Evolutionary conservation across 2,888 invertebrate genomes (phyloP), one percentile per base, ranked within the genome.

Genomic region (Leptinotarsa rubiginosa): DNA sequence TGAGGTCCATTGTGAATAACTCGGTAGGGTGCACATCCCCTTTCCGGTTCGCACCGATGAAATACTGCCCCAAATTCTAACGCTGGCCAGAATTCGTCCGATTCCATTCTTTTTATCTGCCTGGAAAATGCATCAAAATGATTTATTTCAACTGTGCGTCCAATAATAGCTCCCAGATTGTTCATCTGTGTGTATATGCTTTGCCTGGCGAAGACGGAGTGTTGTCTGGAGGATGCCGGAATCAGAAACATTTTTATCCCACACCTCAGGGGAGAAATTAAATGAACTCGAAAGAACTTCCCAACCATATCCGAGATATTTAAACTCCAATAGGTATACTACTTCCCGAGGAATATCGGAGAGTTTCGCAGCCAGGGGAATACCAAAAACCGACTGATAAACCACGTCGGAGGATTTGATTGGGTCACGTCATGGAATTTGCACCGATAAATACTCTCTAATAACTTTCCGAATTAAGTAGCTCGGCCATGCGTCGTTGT

Each of bases 151-250:
- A 85, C 85, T 85, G 85, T 84, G 84, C 84, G 85, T 84, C 85
- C 86, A 85, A 86, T 87, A 87, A 87, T 87, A 86, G 86, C 85
- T 86, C 86, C 87, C 87, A 85, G 85, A 85, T 84, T 86, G 86
- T 86, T 86, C 87, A 86, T 87, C 86, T 86, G 84, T 86, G 86
- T 86, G 85, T 84, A 85, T 85, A 84, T 84, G 84, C 85, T 85
- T 84, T 85, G 85, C 85, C 84, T 85, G 84, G 84, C 73, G 72
- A 77, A 84, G 84, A 84, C 73, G 64, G 67, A 77, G 70, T 65
- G 68, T 72, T 75, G 72, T 72, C 77, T 70, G 65, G 77, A 78
- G 73, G 64, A 73, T 72, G 65, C 70, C 65, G 71, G 75, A 80
- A 80, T 78, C 77, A 73, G 71, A 72, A 74, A 70, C 71, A 75